These are phyloP conservation scores for Tachycineta bicolor DNA, from an alignment of 2,113 vertebrate species.

Conservation along the genomic window DNA sequence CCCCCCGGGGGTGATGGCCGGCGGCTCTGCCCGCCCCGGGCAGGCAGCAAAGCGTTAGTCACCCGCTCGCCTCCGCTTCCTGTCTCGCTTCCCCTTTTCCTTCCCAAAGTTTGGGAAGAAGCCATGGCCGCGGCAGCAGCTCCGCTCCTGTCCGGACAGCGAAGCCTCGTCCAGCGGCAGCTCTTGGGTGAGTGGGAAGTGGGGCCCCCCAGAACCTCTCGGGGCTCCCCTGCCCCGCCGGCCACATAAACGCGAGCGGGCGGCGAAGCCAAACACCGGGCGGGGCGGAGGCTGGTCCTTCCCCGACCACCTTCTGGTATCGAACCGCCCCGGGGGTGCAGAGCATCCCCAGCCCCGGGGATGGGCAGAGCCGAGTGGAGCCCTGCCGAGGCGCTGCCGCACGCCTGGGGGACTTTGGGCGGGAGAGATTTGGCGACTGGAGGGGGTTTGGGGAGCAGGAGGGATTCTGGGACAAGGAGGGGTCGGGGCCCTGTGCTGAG, in stretches of 20 bases:
- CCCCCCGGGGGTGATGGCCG: neutral
- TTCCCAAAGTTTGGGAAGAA: neutral
- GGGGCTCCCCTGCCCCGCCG: neutral
- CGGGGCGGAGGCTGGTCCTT: neutral
- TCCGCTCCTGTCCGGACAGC: neutral
- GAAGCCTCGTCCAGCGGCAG: neutral
- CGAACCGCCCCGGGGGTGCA: neutral
- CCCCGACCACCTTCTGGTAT: neutral
- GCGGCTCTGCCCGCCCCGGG: neutral
- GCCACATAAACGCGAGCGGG: neutral
- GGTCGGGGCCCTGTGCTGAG: fast-evolving
- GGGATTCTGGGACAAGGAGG: neutral
- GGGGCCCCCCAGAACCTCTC: neutral
- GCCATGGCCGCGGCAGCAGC: neutral
- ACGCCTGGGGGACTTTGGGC: neutral
- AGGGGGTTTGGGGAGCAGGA: neutral
- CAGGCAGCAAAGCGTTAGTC: neutral
- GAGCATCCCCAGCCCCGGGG: neutral
- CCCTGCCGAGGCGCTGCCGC: neutral
- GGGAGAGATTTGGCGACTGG: neutral
- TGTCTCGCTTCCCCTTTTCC: conserved; percentile 19
- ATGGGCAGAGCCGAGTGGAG: neutral
- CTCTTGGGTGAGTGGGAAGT: neutral
- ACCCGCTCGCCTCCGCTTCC: neutral
- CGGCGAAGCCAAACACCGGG: fast-evolving